A percentile compares a stretch with the other conserved stretches of the same genome.
These are phyloP conservation scores for Syngnathoides biaculeatus DNA, from an alignment of 2,113 vertebrate genomes.

Conservation along the genomic window DNA sequence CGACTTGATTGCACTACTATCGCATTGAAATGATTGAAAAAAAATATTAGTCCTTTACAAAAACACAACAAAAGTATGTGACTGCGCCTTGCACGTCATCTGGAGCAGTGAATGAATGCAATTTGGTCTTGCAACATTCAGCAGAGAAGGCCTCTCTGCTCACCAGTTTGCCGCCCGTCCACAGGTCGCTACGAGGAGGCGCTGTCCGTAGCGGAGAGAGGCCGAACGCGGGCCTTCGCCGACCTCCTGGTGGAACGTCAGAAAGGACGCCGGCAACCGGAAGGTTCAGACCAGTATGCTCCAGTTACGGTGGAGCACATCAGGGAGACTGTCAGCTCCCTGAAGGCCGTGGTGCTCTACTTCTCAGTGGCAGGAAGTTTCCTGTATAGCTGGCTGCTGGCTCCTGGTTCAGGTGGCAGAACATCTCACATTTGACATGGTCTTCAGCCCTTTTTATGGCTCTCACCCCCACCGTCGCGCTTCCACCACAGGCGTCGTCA, in stretches of 20 bases:
- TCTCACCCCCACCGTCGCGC: not conserved
- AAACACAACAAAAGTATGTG: too few relatives aligned
- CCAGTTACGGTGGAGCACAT: slow-evolving; percentile 89
- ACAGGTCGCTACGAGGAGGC: slow-evolving; percentile 91
- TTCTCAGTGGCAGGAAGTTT: slow-evolving; percentile 90
- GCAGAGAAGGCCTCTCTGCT: too few relatives aligned
- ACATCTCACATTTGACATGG: not conserved
- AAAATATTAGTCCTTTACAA: too few relatives aligned
- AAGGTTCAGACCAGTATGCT: slow-evolving; percentile 79
- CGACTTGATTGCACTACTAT: too few relatives aligned
- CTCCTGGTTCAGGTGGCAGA: slow-evolving; percentile 84
- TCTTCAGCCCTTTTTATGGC: not conserved
- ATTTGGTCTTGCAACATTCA: too few relatives aligned
- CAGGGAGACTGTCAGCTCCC: slow-evolving; percentile 84
- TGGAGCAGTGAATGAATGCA: too few relatives aligned
- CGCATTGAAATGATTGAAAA: too few relatives aligned
- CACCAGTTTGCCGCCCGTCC: slow-evolving; percentile 10
- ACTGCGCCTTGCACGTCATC: too few relatives aligned
- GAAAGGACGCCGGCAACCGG: slow-evolving; percentile 80
- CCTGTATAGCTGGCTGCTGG: slow-evolving; percentile 93
- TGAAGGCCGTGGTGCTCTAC: slow-evolving; percentile 89
- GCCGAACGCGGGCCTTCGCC: slow-evolving; percentile 86
- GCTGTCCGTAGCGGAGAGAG: slow-evolving; percentile 88
- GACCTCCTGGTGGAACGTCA: slow-evolving; percentile 91
- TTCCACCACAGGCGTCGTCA: slow-evolving; percentile 81